Base-by-base conservation (phyloP, 2,888 invertebrate species). In the Fragum fragum region DNA sequence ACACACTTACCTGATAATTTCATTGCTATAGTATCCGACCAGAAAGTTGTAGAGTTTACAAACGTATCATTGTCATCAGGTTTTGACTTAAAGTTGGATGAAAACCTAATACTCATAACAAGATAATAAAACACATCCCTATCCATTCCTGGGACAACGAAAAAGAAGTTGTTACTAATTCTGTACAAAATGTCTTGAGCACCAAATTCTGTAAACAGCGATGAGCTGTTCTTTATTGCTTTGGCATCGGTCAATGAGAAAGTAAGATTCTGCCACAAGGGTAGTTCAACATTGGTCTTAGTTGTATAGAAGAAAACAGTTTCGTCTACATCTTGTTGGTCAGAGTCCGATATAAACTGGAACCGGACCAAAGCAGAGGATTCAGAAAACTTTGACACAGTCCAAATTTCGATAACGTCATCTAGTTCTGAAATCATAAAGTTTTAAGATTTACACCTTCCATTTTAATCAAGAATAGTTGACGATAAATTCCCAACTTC, bases 341-440 rank as follows among this genome's bases (percentile, higher is more conserved):
- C 72, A 18, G 63, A 55, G 0, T 71, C 52, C 0, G 82, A 68
- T 14, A 57, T 82, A 23, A 82, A 75, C 52, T 72, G 71, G 68
- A 82, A 78, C 52, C 78, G 74, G 16, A 72, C 72, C 23, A 75
- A 28, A 3, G 75, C 23, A 16, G 82, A 75, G 0, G 74, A 57
- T 3, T 29, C 28, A 1, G 66, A 26, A 23, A 59, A 69, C 52
- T 66, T 68, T 6, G 68, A 73, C 18, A 82, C 57, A 11, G 72
- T 68, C n/a, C 63, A 82, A 5, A 71, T 14, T 21, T 75, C 75
- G 0, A 82, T 16, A 11, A 82, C 21, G 52, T 82, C 78, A 28
- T 71, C 72, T 21, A 71, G 59, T 28, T 68, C 82, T 82, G 75
- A 57, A 80, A 73, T n/a, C n/a, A n/a, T n/a, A n/a, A n/a, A n/a